Percentiles rank a stretch among this genome's conserved stretches.
Evolutionary conservation across 2,888 invertebrate genomes (phyloP).

Genomic region (Odiellus spinosus): DNA sequence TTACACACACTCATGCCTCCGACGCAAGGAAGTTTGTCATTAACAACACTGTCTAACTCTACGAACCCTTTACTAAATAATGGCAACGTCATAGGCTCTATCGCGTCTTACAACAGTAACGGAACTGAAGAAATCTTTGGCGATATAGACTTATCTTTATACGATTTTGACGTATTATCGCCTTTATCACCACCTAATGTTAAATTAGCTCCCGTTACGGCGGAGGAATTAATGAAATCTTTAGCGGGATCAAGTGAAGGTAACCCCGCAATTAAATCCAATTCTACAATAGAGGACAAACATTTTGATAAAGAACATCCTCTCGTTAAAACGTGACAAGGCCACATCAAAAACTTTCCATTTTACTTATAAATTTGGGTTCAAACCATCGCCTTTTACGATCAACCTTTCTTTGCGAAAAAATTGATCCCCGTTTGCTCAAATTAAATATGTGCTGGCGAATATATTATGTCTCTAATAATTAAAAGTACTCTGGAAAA

Average conservation of each 20-base stretch:
- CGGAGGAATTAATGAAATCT: slow-evolving; percentile 28
- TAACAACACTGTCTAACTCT: slow-evolving; percentile 4
- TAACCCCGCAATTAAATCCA: too few species aligned
- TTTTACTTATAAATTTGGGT: too few species aligned
- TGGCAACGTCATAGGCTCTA: slow-evolving; percentile 5
- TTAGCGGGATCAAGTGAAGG: not conserved
- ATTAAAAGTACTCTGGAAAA: too few species aligned
- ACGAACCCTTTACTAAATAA: slow-evolving; percentile 5
- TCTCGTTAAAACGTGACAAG: too few species aligned
- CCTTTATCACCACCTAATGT: slow-evolving; percentile 25
- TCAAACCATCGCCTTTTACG: too few species aligned
- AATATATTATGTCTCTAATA: too few species aligned
- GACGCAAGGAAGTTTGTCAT: slow-evolving; percentile 6
- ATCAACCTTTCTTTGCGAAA: too few species aligned
- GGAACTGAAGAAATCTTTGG: slow-evolving; percentile 23
- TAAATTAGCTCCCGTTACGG: slow-evolving; percentile 29
- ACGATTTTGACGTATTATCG: slow-evolving; percentile 37
- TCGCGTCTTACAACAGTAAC: slow-evolving; percentile 12
- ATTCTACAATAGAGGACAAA: too few species aligned
- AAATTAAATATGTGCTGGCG: too few species aligned
- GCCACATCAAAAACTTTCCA: too few species aligned
- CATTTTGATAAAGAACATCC: too few species aligned
- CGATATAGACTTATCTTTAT: slow-evolving; percentile 42
- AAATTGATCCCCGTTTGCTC: too few species aligned
- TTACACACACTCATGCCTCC: slow-evolving; percentile 16